A percentile compares a stretch with the other conserved stretches of the same genome.
Evolutionary conservation across 2,113 vertebrate species (phyloP).

Genomic region (Mellivora capensis): DNA sequence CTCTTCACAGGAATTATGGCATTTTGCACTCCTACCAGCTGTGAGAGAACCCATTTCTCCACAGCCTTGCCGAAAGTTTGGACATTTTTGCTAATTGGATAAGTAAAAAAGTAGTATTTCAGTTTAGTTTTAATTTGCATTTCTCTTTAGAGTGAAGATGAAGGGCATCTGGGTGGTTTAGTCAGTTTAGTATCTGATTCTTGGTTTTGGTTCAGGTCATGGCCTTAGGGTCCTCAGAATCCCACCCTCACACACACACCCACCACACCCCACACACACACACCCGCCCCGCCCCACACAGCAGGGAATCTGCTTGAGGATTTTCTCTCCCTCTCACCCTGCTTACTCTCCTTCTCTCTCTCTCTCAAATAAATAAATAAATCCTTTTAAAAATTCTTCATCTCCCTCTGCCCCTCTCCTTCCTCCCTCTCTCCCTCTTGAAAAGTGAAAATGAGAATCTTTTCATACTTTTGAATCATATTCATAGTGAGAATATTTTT

Average conservation of each 20-base stretch:
- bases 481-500: too few relatives aligned
- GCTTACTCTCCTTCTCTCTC: not conserved
- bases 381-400: not conserved
- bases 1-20: not conserved
- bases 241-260: rapidly evolving
- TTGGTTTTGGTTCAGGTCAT: not conserved
- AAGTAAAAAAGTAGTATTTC: not conserved
- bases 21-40: not conserved
- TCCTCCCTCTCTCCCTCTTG: not conserved
- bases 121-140: not conserved
- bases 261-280: too few relatives aligned
- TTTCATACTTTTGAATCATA: not conserved
- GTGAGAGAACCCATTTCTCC: not conserved
- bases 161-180: not conserved
- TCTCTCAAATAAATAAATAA: not conserved
- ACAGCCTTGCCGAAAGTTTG: not conserved
- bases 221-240: not conserved
- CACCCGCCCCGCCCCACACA: too few relatives aligned
- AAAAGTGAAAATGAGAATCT: not conserved
- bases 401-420: not conserved
- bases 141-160: not conserved
- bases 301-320: not conserved
- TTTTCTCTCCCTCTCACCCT: not conserved
- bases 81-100: not conserved
- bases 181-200: not conserved